phyloP scores from a whole-genome alignment of 2,888 invertebrate genomes.

The Dynastes hyllus region DNA sequence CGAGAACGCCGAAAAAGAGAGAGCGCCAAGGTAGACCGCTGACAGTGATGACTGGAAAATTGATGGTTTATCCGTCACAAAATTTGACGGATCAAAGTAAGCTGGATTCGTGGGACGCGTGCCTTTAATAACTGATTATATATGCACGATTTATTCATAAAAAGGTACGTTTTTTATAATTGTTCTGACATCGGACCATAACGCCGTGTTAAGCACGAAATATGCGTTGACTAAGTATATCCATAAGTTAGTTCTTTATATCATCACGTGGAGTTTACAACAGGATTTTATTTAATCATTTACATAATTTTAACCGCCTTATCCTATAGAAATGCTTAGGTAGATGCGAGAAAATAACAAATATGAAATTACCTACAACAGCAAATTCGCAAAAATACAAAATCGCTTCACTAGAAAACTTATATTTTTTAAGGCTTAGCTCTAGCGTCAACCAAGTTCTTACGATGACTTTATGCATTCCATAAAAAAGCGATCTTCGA shows the following conservation, averaged over 20 bases:
- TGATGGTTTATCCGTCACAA: conserved; percentile 56
- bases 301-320: no score
- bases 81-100: conserved; percentile 52
- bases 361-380: no score
- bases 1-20: conserved; percentile 34
- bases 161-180: conserved; percentile 42
- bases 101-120: conserved; percentile 46
- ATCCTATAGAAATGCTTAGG: no score
- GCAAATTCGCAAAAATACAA: no score
- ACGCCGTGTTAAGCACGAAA: conserved; percentile 23
- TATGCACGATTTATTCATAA: conserved; percentile 49
- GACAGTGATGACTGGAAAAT: conserved; percentile 58
- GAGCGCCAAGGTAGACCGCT: conserved; percentile 42
- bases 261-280: not conserved
- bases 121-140: conserved; percentile 51
- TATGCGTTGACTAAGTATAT: conserved; percentile 12
- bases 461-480: not conserved
- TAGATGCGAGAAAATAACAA: no score
- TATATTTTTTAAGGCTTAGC: no score
- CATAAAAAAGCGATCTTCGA: conserved; percentile 28
- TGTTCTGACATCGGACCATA: conserved; percentile 33
- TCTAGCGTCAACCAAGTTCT: no score
- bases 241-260: not conserved
- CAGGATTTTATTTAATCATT: no score
- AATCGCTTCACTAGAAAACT: no score